Conservation (phyloP, 2,113 vertebrate genomes). For the mouse (Mus musculus) region DNA sequence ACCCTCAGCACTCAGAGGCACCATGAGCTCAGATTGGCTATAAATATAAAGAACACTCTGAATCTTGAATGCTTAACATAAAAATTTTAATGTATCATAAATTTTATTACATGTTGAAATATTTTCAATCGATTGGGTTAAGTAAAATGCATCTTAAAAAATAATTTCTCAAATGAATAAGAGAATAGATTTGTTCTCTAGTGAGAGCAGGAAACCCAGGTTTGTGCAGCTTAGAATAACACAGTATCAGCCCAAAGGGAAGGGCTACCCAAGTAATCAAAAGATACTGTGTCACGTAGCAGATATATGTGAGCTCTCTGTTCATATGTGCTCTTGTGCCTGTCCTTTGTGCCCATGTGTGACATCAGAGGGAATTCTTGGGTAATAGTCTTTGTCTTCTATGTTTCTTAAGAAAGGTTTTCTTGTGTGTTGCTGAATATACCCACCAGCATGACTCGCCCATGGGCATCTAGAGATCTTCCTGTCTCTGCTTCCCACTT, state of each 20-base stretch:
- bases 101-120: constrained; percentile 26
- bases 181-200: neutral
- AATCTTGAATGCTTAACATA: constrained; percentile 12
- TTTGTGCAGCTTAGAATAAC: neutral
- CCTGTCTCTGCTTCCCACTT: neutral
- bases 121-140: constrained; percentile 6
- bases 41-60: neutral
- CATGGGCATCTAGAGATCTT: neutral
- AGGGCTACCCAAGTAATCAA: neutral
- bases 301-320: neutral
- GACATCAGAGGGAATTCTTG: too few relatives aligned
- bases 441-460: neutral
- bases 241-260: neutral
- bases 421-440: too few relatives aligned
- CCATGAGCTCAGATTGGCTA: neutral
- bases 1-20: too few relatives aligned
- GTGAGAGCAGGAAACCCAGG: neutral
- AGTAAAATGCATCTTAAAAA: constrained; percentile 36
- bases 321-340: neutral
- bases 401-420: neutral
- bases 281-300: neutral
- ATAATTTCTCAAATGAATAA: neutral
- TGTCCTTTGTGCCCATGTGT: neutral
- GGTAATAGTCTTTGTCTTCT: too few relatives aligned
- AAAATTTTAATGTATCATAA: neutral